phyloP scores from a whole-genome alignment of 2,888 invertebrate species.

The Aphrophora alni region DNA sequence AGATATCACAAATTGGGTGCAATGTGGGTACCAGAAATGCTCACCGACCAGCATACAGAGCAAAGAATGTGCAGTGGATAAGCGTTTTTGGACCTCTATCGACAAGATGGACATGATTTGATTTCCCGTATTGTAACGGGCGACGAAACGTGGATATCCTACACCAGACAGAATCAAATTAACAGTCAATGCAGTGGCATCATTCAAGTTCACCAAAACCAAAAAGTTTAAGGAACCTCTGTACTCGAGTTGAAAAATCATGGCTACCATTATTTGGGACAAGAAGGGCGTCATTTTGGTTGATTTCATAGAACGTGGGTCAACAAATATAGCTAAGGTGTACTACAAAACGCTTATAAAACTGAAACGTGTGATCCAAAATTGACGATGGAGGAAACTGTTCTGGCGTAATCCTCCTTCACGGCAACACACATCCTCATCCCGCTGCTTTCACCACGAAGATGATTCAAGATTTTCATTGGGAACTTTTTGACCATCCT shows the following conservation, averaged over 20 bases:
- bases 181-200: conserved; percentile 28
- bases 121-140: conserved; percentile 30
- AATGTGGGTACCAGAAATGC: conserved; percentile 33
- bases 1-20: conserved; percentile 26
- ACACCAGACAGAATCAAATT: conserved; percentile 36
- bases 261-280: conserved; percentile 12
- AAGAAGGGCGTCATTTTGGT: neutral
- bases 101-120: conserved; percentile 36
- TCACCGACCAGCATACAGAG: conserved; percentile 35
- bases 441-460: too few relatives aligned
- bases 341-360: too few relatives aligned
- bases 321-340: too few relatives aligned
- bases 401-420: too few relatives aligned
- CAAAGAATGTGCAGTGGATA: conserved; percentile 24
- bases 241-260: conserved; percentile 12
- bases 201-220: conserved; percentile 4
- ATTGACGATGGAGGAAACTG: too few relatives aligned
- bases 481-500: too few relatives aligned
- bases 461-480: too few relatives aligned
- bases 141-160: conserved; percentile 33
- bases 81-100: conserved; percentile 34
- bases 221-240: conserved; percentile 3
- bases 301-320: too few relatives aligned
- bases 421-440: too few relatives aligned
- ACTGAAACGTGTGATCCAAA: too few relatives aligned